phyloP scores from a whole-genome alignment of 2,888 invertebrate genomes.

The Zonitis immaculata region DNA sequence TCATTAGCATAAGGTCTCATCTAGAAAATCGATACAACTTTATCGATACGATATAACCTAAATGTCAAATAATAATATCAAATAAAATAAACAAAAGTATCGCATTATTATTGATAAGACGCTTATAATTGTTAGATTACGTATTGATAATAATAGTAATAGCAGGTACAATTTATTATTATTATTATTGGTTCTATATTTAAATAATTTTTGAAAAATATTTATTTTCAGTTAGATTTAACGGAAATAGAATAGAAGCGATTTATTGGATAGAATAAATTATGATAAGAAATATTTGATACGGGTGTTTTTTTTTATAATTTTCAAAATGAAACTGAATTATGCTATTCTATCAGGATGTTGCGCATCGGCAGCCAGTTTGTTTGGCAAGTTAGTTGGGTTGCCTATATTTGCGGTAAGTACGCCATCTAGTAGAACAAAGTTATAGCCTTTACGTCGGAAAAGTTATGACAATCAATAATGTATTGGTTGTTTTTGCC shows the following conservation, averaged over 20 bases:
- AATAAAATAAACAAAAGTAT: background rate
- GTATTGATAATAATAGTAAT: background rate
- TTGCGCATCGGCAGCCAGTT: conserved; percentile 60
- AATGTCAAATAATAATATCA: conserved; percentile 11
- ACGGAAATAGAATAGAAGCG: no score
- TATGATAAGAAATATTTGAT: no score
- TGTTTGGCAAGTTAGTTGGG: conserved; percentile 62
- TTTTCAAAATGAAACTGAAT: conserved; percentile 13
- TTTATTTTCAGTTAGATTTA: no score
- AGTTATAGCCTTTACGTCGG: no score
- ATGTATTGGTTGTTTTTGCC: no score
- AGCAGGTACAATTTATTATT: background rate
- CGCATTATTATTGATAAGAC: background rate
- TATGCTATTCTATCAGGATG: conserved; percentile 57
- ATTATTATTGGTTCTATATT: no score
- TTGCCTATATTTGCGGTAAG: conserved; percentile 42
- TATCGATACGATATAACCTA: conserved; percentile 9
- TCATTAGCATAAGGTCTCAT: background rate
- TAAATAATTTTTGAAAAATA: no score
- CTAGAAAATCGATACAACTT: conserved; percentile 1
- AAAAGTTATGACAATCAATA: no score
- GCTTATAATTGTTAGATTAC: background rate
- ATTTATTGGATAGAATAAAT: no score
- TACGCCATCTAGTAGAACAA: conserved; percentile 9
- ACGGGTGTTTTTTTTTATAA: background rate